Conservation (phyloP, 2,797 vertebrate species). For the Catostomus latipinnis region DNA sequence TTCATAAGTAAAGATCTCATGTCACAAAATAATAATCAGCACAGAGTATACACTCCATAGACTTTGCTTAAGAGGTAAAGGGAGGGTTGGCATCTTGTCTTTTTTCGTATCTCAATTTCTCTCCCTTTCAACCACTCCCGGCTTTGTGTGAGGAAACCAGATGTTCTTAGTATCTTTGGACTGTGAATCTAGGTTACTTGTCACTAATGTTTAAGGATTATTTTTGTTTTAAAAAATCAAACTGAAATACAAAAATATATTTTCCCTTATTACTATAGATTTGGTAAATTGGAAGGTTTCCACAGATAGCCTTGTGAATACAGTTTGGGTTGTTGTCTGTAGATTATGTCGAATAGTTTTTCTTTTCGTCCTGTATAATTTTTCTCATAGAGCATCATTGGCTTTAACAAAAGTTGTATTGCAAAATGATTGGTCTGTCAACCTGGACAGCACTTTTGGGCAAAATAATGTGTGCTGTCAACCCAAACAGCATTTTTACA, state of each 20-base stretch:
- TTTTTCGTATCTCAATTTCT: background rate
- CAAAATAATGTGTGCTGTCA: too few relatives aligned
- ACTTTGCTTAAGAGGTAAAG: too few relatives aligned
- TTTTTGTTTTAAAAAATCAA: conserved; percentile 7
- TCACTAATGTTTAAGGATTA: conserved; percentile 8
- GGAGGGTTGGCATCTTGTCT: too few relatives aligned
- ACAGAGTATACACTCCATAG: too few relatives aligned
- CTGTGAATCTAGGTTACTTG: conserved; percentile 60
- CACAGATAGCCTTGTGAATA: background rate
- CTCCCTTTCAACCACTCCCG: background rate
- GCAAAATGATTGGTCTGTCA: too few relatives aligned
- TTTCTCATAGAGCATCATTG: too few relatives aligned
- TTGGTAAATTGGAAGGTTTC: background rate
- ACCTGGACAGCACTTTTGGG: too few relatives aligned
- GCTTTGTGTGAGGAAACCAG: conserved; percentile 68
- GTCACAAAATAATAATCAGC: background rate
- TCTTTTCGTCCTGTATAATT: too few relatives aligned
- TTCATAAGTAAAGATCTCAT: background rate
- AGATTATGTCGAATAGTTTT: background rate
- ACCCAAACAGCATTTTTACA: too few relatives aligned
- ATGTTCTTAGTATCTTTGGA: conserved; percentile 54
- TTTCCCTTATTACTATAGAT: background rate
- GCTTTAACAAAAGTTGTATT: too few relatives aligned
- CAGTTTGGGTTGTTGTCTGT: background rate
- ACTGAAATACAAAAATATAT: background rate